A percentile compares a stretch with the other conserved stretches of the same genome.
These are phyloP conservation scores for Tamias sibiricus DNA, from an alignment of 2,113 vertebrate species.

Conservation along the genomic window DNA sequence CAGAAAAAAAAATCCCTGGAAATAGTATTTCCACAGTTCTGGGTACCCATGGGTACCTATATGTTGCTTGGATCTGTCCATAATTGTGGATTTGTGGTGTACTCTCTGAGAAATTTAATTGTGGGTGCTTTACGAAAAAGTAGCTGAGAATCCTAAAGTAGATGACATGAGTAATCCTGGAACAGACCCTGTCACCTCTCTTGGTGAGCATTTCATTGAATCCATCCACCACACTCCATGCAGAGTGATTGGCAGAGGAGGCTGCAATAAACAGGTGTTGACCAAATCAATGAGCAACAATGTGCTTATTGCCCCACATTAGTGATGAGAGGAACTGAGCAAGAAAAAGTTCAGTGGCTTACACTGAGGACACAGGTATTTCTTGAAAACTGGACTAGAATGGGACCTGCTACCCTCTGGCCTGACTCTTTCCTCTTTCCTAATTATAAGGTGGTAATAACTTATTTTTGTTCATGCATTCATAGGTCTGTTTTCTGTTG, in stretches of 20 bases:
- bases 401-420: not conserved
- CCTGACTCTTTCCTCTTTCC: not conserved
- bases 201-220: fast-evolving
- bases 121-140: not conserved
- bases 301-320: not conserved
- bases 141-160: not conserved
- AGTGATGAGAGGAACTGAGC: not conserved
- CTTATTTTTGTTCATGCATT: not conserved
- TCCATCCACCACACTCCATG: fast-evolving
- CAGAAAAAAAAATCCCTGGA: not conserved
- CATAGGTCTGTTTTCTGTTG: not conserved
- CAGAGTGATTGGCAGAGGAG: fast-evolving
- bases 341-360: not conserved
- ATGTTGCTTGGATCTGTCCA: not conserved
- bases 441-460: not conserved
- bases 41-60: not conserved
- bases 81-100: not conserved
- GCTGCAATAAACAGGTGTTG: not conserved
- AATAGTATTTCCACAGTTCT: not conserved
- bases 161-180: not conserved
- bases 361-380: fast-evolving
- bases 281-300: not conserved
- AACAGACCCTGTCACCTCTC: not conserved
- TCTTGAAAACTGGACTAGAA: not conserved
- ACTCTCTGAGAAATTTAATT: not conserved